Base-by-base conservation (phyloP, 2,888 invertebrate genomes). In the Netelia melanura region DNA sequence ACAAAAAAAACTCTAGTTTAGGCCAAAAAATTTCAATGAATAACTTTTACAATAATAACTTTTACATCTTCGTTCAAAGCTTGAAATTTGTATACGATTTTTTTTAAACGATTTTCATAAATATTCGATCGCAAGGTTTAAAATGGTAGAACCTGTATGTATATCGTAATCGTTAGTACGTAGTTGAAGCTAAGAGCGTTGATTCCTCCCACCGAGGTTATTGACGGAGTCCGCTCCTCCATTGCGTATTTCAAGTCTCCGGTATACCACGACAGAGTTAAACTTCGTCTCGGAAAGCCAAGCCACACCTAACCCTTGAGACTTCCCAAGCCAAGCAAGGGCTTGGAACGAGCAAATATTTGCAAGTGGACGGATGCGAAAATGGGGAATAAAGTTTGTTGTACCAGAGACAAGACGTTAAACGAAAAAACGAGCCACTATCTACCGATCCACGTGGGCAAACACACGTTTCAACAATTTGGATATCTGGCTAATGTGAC, bases 351-450 rank as follows among this genome's bases (percentile, higher is more conserved):
- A 52, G 72, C 83, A 83, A 78, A 83, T 78, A 78, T 83, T 83
- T 83, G 72, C 61, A 25, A 72, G 38, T 62, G 67, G 61, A 78
- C 54, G 67, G 43, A 62, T 74, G 61, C 54, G 74, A 62, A 83
- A 83, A 78, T 65, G 67, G 58, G 44, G 67, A 74, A 72, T 74
- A 74, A 74, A 78, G 78, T 78, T 83, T 74, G 67, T 76, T 11
- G 30, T 17, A 14, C 9, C 11, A 25, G 17, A 6, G 62, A 62
- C 23, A 17, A 25, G n/a, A 67, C 8, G 44, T 11, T 23, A 23
- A 23, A 54, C 56, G 67, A 76, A 54, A 43, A 56, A 67, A 43
- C 67, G 56, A 76, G 38, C 44, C 43, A 56, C 56, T 17, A 56
- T 56, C 17, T 17, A 21, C n/a, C 21, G 3, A 56, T 56, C 2